Conservation (phyloP, 2,797 vertebrate genomes). For the Staurois parvus region DNA sequence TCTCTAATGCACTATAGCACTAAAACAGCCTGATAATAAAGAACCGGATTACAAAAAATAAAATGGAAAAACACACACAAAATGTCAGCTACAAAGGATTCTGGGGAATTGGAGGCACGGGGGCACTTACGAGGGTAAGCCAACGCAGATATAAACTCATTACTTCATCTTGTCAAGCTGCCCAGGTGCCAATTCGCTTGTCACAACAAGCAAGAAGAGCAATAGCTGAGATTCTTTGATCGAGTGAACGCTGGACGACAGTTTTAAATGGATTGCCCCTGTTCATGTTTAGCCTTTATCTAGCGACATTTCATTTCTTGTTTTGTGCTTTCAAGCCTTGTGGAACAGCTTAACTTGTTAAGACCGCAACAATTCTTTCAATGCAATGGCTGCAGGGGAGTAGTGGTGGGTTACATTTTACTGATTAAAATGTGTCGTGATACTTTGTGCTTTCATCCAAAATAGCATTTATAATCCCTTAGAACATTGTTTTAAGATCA, state of each 20-base stretch:
- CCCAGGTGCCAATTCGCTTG: conserved; percentile 35
- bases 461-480: conserved; percentile 18
- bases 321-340: conserved; percentile 23
- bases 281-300: conserved; percentile 45
- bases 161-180: conserved; percentile 22
- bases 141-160: conserved; percentile 24
- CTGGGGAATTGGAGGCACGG: conserved; percentile 6
- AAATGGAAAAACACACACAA: neutral
- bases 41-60: too few species aligned
- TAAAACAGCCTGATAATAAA: neutral
- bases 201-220: conserved; percentile 42
- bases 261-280: conserved; percentile 52
- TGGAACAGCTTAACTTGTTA: conserved; percentile 41
- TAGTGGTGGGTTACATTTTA: neutral
- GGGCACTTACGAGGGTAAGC: conserved; percentile 6
- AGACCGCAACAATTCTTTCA: conserved; percentile 19
- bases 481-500: neutral
- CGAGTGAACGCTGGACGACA: conserved; percentile 27
- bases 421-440: conserved; percentile 20
- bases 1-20: neutral
- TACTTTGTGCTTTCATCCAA: conserved; percentile 28
- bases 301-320: conserved; percentile 29
- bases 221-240: conserved; percentile 41
- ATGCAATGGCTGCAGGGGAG: neutral
- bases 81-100: conserved; percentile 5